These are phyloP conservation scores for Atrina japonica DNA, from an alignment of 2,888 invertebrate species.

Conservation along the genomic window DNA sequence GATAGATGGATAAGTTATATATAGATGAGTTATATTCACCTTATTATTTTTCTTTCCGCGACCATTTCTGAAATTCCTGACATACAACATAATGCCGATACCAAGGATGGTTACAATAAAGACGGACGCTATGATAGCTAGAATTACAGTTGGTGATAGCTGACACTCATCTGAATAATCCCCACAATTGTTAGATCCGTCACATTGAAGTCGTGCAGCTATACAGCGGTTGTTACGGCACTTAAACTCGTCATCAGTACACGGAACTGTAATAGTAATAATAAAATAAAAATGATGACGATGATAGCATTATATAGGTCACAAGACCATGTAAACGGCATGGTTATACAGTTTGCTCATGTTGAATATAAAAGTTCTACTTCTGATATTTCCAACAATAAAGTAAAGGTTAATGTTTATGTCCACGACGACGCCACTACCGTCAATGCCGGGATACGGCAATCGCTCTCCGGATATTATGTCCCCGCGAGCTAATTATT, in stretches of 20 bases:
- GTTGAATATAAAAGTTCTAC: too few relatives aligned
- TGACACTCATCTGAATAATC: constrained; percentile 56
- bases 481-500: too few relatives aligned
- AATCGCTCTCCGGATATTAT: too few relatives aligned
- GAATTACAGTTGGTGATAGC: constrained; percentile 20
- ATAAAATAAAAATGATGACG: background rate
- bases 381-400: too few relatives aligned
- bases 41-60: too few relatives aligned
- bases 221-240: constrained; percentile 58
- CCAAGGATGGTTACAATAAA: constrained; percentile 30
- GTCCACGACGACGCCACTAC: too few relatives aligned
- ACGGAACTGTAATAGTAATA: background rate
- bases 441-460: too few relatives aligned
- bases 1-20: too few relatives aligned
- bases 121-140: constrained; percentile 30
- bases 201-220: constrained; percentile 47
- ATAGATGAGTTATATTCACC: too few relatives aligned
- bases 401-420: too few relatives aligned
- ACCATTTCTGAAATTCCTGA: background rate
- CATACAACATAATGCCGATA: constrained; percentile 12
- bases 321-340: background rate
- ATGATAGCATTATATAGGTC: background rate
- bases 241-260: constrained; percentile 39
- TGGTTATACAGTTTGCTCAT: too few relatives aligned
- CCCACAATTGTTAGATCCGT: constrained; percentile 58